Evolutionary conservation across 2,113 vertebrate species (phyloP), one percentile per base, ranked within the genome.

Genomic region (Chloroceryle aenea): DNA sequence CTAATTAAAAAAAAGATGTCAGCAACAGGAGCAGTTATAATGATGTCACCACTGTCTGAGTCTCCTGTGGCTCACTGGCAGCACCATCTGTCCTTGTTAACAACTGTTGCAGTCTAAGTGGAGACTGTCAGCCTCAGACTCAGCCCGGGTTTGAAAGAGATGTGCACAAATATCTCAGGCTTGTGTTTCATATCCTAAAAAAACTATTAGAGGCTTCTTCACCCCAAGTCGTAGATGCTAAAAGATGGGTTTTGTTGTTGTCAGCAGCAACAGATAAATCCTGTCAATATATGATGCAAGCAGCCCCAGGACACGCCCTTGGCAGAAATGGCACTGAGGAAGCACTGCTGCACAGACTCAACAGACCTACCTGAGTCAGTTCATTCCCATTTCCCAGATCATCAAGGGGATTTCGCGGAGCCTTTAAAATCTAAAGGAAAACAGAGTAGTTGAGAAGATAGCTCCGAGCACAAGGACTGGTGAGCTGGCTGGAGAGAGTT

Each of bases 401-500:
- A 72, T 97, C 97, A 53, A 98, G 97, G 77, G 98, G 98, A 91
- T 97, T 97, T 82, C 98, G 97, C 2, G 98, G 97, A 38, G 93
- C 97, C 96, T 98, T 98, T 95, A 98, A 96, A 95, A 98, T 98
- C 98, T 98, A 80, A 53, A 94, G 94, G 50, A 34, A 84, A 93
- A 87, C 4, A 61, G 4, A 84, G 77, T 1, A 88, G 55, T 38
- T 95, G 38, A 96, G 85, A 71, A 95, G 30, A 76, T 32, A 55
- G 38, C n/a, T 82, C 30, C 32, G 58, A 11, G 30, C 62, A 23
- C 45, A 26, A 30, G 62, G 87, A 48, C 29, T 13, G 12, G 29
- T 27, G 29, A 43, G 43, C 27, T 32, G 48, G 21, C 50, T 48
- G 38, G 14, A 59, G 12, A 64, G 29, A 20, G 20, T 22, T 73